A percentile compares a stretch with the other conserved stretches of the same genome.
phyloP scores from a whole-genome alignment of 2,113 vertebrate genomes.

The Girardinichthys multiradiatus region DNA sequence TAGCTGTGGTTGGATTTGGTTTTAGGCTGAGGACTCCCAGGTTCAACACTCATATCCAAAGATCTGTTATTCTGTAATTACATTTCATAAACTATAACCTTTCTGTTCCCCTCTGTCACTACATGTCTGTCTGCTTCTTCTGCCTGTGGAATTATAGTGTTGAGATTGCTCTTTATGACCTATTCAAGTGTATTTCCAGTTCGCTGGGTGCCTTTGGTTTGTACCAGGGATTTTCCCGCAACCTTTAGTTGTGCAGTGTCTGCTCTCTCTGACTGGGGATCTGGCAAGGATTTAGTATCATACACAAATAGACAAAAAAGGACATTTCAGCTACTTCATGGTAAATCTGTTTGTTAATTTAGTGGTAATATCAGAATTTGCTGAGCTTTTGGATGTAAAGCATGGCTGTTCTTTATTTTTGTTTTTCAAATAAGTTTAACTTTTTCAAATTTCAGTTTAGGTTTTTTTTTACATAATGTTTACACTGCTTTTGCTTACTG shows the following conservation, averaged over 20 bases:
- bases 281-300: slow-evolving; percentile 23
- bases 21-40: slow-evolving; percentile 1
- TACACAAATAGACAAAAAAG: neutral
- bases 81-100: neutral
- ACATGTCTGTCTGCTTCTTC: neutral
- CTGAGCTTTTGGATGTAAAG: neutral
- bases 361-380: neutral
- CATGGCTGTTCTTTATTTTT: neutral
- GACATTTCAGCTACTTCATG: slow-evolving; percentile 13
- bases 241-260: slow-evolving; percentile 47
- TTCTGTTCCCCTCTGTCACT: neutral
- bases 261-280: slow-evolving; percentile 41
- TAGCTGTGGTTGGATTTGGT: slow-evolving; percentile 19
- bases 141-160: slow-evolving; percentile 16
- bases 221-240: slow-evolving; percentile 60
- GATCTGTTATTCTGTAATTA: neutral
- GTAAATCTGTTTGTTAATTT: slow-evolving; percentile 6
- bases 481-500: too few relatives aligned
- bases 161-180: slow-evolving; percentile 42
- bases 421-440: neutral
- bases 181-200: slow-evolving; percentile 35
- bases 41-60: neutral
- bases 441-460: neutral
- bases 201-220: slow-evolving; percentile 53
- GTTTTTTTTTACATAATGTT: too few relatives aligned